Conservation (phyloP, 1,140 invertebrate genomes). For the Zophobas atratus region DNA sequence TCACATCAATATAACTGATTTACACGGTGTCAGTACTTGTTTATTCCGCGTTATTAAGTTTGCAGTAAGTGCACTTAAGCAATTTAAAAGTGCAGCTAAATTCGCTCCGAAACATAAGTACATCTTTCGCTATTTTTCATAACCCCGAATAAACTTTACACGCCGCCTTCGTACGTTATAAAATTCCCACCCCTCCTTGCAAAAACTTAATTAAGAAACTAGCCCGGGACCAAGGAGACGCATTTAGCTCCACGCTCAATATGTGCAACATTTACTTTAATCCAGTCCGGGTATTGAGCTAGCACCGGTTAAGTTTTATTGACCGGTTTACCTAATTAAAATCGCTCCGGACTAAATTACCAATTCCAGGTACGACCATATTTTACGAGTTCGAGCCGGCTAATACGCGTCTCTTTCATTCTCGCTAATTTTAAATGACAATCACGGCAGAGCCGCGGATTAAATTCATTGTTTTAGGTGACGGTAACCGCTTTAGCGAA, state of each 20-base stretch:
- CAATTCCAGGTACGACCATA: slow-evolving; percentile 15
- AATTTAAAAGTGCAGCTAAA: too few relatives aligned
- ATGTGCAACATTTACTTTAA: slow-evolving; percentile 33
- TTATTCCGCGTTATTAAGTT: too few relatives aligned
- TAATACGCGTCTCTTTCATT: slow-evolving; percentile 1
- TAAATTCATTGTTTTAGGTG: slow-evolving; percentile 42
- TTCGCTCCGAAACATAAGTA: too few relatives aligned
- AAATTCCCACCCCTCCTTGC: neutral
- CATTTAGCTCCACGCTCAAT: slow-evolving; percentile 11
- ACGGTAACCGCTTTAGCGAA: slow-evolving; percentile 19
- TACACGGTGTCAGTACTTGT: too few relatives aligned
- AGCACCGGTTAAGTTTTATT: slow-evolving; percentile 21
- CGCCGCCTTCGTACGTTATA: too few relatives aligned
- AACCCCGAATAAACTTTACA: too few relatives aligned
- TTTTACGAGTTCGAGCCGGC: neutral
- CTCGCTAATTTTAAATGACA: slow-evolving; percentile 30
- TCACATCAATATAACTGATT: too few relatives aligned
- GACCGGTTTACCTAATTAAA: slow-evolving; percentile 27
- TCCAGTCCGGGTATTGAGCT: slow-evolving; percentile 23
- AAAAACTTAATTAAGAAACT: slow-evolving; percentile 38
- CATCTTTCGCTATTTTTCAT: too few relatives aligned
- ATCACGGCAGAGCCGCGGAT: slow-evolving; percentile 28
- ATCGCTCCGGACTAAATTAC: slow-evolving; percentile 27
- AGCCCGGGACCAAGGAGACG: too few relatives aligned
- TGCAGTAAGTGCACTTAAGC: too few relatives aligned